phyloP scores from a whole-genome alignment of 2,888 invertebrate species.

The Tinea trinotella region DNA sequence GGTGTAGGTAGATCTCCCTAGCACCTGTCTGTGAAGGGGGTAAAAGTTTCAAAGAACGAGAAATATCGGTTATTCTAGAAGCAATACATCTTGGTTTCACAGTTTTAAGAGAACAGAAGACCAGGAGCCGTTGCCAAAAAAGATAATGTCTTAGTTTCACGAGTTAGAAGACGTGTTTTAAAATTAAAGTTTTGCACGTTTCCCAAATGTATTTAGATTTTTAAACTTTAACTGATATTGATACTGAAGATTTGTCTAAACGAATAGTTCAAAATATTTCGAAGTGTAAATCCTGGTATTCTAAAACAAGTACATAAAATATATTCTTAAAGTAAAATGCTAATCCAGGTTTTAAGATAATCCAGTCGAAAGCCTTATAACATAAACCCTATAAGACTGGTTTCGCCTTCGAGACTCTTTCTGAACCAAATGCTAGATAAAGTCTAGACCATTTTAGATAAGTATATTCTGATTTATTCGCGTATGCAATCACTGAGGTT shows the following conservation, averaged over 20 bases:
- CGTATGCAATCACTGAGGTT: conserved; percentile 3
- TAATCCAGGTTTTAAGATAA: conserved; percentile 4
- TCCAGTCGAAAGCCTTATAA: background rate
- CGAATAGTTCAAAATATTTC: no score
- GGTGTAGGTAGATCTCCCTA: background rate
- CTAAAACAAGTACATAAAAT: no score
- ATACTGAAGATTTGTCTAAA: no score
- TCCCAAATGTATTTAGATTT: background rate
- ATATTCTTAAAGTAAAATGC: background rate
- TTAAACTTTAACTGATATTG: no score
- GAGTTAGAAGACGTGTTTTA: background rate
- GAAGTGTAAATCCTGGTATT: no score
- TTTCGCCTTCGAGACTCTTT: background rate
- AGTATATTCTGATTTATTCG: conserved; percentile 18
- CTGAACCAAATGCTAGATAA: conserved; percentile 14
- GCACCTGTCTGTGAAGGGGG: background rate
- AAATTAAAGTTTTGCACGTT: conserved; percentile 5
- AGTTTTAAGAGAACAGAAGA: background rate
- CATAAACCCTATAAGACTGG: background rate
- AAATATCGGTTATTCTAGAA: conserved; percentile 4
- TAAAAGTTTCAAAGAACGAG: background rate
- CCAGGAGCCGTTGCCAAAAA: conserved; percentile 11
- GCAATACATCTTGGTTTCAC: background rate
- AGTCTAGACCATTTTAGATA: conserved; percentile 18
- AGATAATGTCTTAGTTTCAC: conserved; percentile 4